Base-by-base conservation (phyloP, 53 echinoderm and acorn worm genomes). In the Temnopleurus reevesii region DNA sequence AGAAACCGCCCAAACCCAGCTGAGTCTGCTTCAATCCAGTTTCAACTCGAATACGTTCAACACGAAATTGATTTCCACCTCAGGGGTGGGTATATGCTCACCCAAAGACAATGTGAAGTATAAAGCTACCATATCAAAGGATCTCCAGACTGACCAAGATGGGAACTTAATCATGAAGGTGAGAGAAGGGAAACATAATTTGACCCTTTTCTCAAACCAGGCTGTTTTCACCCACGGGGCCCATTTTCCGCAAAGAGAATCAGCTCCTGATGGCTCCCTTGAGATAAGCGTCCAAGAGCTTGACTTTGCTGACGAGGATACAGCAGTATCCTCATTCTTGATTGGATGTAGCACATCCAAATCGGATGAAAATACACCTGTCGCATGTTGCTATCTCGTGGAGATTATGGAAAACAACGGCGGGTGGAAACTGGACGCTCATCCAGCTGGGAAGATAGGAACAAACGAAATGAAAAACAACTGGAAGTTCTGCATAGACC, bases 11-110 rank as follows among this genome's bases (percentile, higher is more conserved):
- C 5, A 28, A 13, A 46, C 38, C 33, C 61, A 61, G 61, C n/a
- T 86, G 24, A 24, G 46, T 27, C 64, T 86, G 18, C 19, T 86
- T 46, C 86, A 51, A 29, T 86, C 86, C 30, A 64, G 86, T 61
- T 86, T 46, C 64, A 33, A 86, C 51, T 44, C 47, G 15, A 86
- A 86, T 19, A n/a, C 30, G 4, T 60, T 86, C 64, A 57, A 83
- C 23, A 41, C 38, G 2, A 83, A 83, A 58, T 19, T 83, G 35
- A 45, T 83, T 55, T 18, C 36, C 2, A 56, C 83, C 1, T 81
- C 81, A 31, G 31, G 81, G 29, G 24, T 38, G 46, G 81, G 81
- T 30, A 45, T 53, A 17, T 26, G 51, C 7, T 2, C 54, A 30
- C 6, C 54, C 7, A 81, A 53, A 15, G 54, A 81, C 5, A 46